Evolutionary conservation across 2,113 vertebrate species (phyloP), one percentile per base, ranked within the genome.

Genomic region (Sander lucioperca): DNA sequence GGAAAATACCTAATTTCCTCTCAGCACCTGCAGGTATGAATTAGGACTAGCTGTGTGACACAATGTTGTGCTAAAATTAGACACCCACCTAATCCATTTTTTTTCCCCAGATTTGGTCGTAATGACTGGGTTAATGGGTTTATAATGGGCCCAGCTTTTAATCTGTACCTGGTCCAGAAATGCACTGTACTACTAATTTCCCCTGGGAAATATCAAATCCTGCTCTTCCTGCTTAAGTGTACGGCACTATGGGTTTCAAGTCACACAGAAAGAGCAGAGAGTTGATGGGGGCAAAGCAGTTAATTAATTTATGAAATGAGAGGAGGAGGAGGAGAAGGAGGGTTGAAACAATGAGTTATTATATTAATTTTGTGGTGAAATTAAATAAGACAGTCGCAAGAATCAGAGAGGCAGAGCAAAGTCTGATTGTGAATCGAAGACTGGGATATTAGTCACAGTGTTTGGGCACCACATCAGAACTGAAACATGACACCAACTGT

Each of bases 41-140:
- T 75, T 25, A 83, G 48, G 66, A 86, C 39, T 72, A 23, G n/a
- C 74, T 56, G 45, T 56, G 39, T 80, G 72, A 85, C 82, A 80
- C 74, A 9, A 25, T 33, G 68, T 25, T 27, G 54, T 1, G 15
- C 90, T 93, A 93, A 92, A 90, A 91, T 92, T 93, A 94, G 92
- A 87, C 69, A 23, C 9, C 27, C 67, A 65, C 25, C 70, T 74
- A 47, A 70, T 91, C 76, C 43, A 80, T 86, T 70, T 86, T 85
- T 82, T 61, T 11, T 74, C 85, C 76, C 85, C 81, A 87, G 92
- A 91, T 84, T 81, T 91, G 80, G 82, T 90, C 70, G 77, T 92
- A 90, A 94, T 94, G 93, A 95, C 93, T 93, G 83, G 91, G 91
- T 94, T 95, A 95, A 95, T 94, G 88, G 92, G 79, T 93, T 94